phyloP scores from a whole-genome alignment of 2,113 vertebrate genomes.

The Xenopus laevis region DNA sequence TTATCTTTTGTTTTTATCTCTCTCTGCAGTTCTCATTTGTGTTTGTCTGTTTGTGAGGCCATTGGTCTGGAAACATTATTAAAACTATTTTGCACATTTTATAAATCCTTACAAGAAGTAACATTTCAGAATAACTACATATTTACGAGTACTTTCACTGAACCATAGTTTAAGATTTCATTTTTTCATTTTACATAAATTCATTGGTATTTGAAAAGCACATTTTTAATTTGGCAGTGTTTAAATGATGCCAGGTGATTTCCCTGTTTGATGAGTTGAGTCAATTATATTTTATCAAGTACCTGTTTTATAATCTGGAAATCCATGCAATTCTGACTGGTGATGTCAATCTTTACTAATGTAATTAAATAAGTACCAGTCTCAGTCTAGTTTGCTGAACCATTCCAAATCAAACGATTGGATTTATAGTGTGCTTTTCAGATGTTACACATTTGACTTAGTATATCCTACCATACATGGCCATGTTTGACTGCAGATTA shows the following conservation, averaged over 20 bases:
- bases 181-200: too few species aligned
- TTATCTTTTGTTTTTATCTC: too few species aligned
- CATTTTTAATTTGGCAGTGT: neutral
- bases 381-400: conserved; percentile 7
- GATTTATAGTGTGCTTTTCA: conserved; percentile 4
- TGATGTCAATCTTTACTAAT: conserved; percentile 16
- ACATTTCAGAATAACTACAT: too few species aligned
- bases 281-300: conserved; percentile 18
- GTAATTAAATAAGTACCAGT: conserved; percentile 34
- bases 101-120: too few species aligned
- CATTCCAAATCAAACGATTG: conserved; percentile 3
- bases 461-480: conserved; percentile 1
- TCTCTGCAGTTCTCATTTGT: too few species aligned
- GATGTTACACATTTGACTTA: conserved; percentile 15
- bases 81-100: too few species aligned
- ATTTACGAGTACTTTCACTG: too few species aligned
- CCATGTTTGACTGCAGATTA: conserved; percentile 10
- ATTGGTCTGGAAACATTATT: too few species aligned
- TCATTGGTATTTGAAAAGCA: too few species aligned
- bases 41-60: too few species aligned
- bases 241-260: conserved; percentile 15
- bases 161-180: too few species aligned
- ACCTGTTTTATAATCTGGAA: conserved; percentile 10
- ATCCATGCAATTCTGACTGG: conserved; percentile 7
- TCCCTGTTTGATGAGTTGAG: conserved; percentile 13